Conservation (phyloP, 2,888 invertebrate species). For the Electrophaes corylata region DNA sequence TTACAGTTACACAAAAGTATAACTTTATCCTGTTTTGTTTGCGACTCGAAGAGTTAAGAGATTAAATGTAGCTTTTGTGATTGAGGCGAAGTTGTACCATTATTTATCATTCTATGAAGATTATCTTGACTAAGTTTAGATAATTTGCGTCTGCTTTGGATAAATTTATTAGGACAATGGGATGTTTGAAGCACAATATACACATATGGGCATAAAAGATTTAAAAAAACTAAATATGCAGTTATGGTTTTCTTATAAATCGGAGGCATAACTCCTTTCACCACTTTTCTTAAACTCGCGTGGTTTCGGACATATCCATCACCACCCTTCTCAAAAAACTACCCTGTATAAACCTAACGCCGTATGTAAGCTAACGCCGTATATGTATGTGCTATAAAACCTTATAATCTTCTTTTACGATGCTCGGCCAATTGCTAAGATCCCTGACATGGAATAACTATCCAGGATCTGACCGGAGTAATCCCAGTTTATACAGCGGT, state of each 20-base stretch:
- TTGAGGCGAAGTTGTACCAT: conserved; percentile 27
- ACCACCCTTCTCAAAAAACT: too few species aligned
- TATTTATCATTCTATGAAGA: conserved; percentile 41
- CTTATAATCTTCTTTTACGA: conserved; percentile 25
- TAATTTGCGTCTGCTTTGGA: conserved; percentile 23
- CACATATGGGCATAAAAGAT: not conserved
- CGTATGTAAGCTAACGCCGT: not conserved
- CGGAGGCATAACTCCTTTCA: too few species aligned
- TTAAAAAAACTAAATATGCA: too few species aligned
- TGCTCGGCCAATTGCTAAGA: conserved; percentile 58
- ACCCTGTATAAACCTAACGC: not conserved
- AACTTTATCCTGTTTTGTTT: conserved; percentile 16
- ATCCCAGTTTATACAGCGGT: conserved; percentile 53
- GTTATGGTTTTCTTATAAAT: too few species aligned
- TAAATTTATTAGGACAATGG: not conserved
- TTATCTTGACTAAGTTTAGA: conserved; percentile 37
- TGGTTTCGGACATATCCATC: too few species aligned
- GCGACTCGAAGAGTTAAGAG: conserved; percentile 9
- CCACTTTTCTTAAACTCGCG: too few species aligned
- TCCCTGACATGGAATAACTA: conserved; percentile 44
- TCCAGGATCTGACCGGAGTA: conserved; percentile 50
- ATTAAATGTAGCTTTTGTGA: conserved; percentile 23
- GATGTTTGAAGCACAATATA: not conserved
- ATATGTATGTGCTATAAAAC: conserved; percentile 18
- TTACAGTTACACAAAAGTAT: not conserved